Base-by-base conservation (phyloP, 2,113 vertebrate genomes). In the Melierax canorus region DNA sequence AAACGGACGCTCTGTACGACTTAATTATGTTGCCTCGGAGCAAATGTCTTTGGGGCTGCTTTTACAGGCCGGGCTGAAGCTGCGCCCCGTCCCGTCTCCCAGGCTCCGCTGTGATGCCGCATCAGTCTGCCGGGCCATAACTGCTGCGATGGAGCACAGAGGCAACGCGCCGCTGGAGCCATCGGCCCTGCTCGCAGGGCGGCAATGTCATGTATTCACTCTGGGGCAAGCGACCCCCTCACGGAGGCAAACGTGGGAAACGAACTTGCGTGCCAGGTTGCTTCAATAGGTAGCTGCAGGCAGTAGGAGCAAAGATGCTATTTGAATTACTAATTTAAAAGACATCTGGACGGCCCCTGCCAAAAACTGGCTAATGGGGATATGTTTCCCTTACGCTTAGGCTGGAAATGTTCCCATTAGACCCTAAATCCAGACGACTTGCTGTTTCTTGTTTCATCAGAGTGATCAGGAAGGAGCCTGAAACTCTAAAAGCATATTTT, bases 131-230 rank as follows among this genome's bases (percentile, higher is more conserved):
- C 62, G 32, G 45, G 43, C 4, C 1, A 29, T 7, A 5, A 4
- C 26, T 12, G 5, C n/a, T 34, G 51, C 5, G 1, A 14, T 5
- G 56, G 39, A 71, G 46, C 55, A 32, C 20, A 15, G 21, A 0
- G 3, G 16, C 21, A 82, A 12, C 1, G 1, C 27, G 12, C 7
- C 1, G 1, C 24, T 11, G 50, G 29, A 60, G 43, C 4, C 1
- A 53, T 30, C 36, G 46, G n/a, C 17, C 41, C 11, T 9, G 7
- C 16, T 48, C 38, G 20, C 66, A 50, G 22, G 4, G 20, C 27
- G 45, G 22, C 24, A 50, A 11, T 8, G 2, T 36, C 4, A 38
- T 8, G 3, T 22, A 16, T 38, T 29, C 76, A n/a, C 12, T 53
- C 59, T 39, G 12, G 32, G 48, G 15, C 13, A 59, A 92, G 32